phyloP scores from a whole-genome alignment of 2,888 invertebrate species.

The Thereva unica region DNA sequence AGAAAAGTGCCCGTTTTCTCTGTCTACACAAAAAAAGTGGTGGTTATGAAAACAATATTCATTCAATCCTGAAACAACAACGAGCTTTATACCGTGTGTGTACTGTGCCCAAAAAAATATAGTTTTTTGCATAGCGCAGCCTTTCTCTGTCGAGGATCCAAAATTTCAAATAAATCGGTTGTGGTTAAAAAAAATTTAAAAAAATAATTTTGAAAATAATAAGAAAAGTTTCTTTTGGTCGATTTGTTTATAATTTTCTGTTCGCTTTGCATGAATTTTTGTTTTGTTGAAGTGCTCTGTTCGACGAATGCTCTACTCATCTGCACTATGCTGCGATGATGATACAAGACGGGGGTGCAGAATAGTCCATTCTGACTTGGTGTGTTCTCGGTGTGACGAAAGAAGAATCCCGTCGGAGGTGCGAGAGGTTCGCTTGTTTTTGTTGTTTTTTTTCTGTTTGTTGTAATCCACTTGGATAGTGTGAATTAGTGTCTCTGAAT shows the following conservation, averaged over 20 bases:
- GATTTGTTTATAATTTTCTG: no score
- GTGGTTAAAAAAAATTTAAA: not conserved
- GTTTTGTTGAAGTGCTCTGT: no score
- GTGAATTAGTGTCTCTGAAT: constrained; percentile 27
- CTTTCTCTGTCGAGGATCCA: not conserved
- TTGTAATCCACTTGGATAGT: constrained; percentile 3
- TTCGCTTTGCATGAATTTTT: no score
- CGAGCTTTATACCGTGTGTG: no score
- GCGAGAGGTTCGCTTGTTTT: not conserved
- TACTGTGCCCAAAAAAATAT: no score
- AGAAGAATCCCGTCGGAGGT: constrained; percentile 19
- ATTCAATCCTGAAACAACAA: not conserved
- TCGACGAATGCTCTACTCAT: no score
- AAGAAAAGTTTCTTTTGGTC: no score
- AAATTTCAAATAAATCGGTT: constrained; percentile 17
- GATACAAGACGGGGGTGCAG: no score
- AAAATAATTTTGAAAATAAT: no score
- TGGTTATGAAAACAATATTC: not conserved
- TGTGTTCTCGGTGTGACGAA: not conserved
- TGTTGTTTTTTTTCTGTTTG: no score
- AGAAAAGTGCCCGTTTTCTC: not conserved
- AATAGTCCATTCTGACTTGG: no score
- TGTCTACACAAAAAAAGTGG: not conserved
- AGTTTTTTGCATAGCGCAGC: constrained; percentile 1
- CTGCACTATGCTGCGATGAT: no score